Percentiles rank a stretch among this genome's conserved stretches.
phyloP scores from a whole-genome alignment of 2,797 vertebrate species.

The Neosalanx taihuensis region DNA sequence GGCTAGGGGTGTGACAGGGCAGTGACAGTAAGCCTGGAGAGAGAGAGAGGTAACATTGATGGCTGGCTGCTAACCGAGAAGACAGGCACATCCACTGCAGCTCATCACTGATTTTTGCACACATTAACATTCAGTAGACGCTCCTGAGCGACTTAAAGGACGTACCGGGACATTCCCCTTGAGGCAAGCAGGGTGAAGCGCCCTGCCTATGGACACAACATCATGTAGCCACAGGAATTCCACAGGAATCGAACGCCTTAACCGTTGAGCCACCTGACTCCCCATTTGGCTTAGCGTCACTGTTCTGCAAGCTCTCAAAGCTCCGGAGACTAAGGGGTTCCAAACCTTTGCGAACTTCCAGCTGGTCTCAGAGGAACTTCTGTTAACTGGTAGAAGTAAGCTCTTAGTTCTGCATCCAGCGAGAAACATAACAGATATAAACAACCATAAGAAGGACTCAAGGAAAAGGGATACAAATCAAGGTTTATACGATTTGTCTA shows the following conservation, averaged over 20 bases:
- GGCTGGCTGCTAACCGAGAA: neutral
- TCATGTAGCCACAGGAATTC: no score
- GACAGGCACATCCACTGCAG: conserved; percentile 24
- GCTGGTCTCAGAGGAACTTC: neutral
- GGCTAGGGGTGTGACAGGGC: neutral
- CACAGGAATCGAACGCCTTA: no score
- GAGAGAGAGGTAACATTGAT: no score
- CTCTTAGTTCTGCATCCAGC: neutral
- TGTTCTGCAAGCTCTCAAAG: conserved; percentile 32
- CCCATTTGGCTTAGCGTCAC: conserved; percentile 52
- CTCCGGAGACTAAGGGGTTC: conserved; percentile 14
- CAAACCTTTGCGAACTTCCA: conserved; percentile 10
- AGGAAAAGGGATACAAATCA: neutral
- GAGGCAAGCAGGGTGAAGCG: no score
- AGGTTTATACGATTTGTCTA: neutral
- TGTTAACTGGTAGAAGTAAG: neutral
- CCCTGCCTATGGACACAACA: no score
- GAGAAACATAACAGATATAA: neutral
- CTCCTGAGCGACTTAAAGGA: no score
- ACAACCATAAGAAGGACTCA: neutral
- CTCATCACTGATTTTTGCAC: conserved; percentile 56
- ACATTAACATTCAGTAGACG: neutral
- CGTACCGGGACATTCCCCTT: no score
- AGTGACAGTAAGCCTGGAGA: conserved; percentile 1
- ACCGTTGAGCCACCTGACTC: no score